Evolutionary conservation across 2,888 invertebrate species (phyloP), one percentile per base, ranked within the genome.

Genomic region (Podabrus alpinus): DNA sequence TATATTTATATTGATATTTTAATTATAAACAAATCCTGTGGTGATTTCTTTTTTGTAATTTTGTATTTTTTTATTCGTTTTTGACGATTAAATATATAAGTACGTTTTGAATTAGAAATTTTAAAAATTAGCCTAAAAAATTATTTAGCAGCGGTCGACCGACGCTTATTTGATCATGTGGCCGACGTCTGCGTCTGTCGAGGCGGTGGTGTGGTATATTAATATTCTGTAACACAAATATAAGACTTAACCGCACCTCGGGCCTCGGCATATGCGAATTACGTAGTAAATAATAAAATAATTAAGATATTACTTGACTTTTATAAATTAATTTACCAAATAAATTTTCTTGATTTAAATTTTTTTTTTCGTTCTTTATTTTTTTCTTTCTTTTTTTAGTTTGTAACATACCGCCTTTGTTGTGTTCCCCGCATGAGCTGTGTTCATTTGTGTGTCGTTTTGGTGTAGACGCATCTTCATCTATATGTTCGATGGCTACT

Each of bases 301-400:
- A 80, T 83, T 85, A 84, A 85, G 77, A 74, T 76, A 76, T 76
- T 76, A 72, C 84, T 85, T 85, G 83, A 84, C 82, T 85, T 85
- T 85, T 81, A 83, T 86, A 86, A 85, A 86, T 85, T 85, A 86
- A 87, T 86, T 88, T 88, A 88, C 88, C 88, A 88, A 88, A 88
- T 87, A 88, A 88, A 88, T 85, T 77, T 87, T 86, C 86, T 85
- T 87, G 86, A 87, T 87, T 87, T 87, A 86, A 85, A 81, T 83
- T 86, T 84, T 83, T 80, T 83, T 83, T 60, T 70, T 62, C n/a
- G n/a, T 70, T 61, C 64, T 21, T 82, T 82, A 84, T 84, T 84
- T 82, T 84, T 82, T 82, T 79, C 81, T 78, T 74, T 79, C 80
- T 80, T 78, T 82, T 80, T 81, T 25, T 67, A 79, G 79, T 79